A percentile compares a stretch with the other conserved stretches of the same genome.
These are phyloP conservation scores for Meiosimyza decipiens DNA, from an alignment of 2,888 invertebrate species.

Conservation along the genomic window DNA sequence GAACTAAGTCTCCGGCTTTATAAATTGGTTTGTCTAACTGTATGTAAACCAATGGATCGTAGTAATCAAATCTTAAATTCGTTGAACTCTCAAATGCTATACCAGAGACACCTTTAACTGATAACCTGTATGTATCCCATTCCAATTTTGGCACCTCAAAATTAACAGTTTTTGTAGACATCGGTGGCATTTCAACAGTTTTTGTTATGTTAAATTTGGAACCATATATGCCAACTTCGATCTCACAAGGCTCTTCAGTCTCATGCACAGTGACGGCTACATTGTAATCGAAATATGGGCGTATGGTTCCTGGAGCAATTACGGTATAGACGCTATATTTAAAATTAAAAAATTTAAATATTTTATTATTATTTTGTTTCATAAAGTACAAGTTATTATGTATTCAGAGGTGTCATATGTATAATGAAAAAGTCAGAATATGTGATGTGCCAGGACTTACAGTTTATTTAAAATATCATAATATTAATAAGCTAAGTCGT, in stretches of 20 bases:
- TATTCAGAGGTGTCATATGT: too few species aligned
- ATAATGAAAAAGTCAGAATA: too few species aligned
- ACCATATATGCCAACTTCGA: conserved; percentile 81
- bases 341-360: neutral
- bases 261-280: conserved; percentile 77
- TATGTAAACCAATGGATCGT: conserved; percentile 78
- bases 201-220: conserved; percentile 77
- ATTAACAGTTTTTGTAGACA: conserved; percentile 76
- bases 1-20: conserved; percentile 84
- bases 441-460: too few species aligned
- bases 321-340: conserved; percentile 73
- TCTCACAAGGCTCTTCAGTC: conserved; percentile 58
- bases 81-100: conserved; percentile 80
- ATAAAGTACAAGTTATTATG: too few species aligned
- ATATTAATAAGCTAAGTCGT: too few species aligned
- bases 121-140: conserved; percentile 56
- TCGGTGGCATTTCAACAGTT: conserved; percentile 77
- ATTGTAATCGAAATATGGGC: conserved; percentile 87
- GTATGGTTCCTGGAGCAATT: conserved; percentile 80
- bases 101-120: conserved; percentile 73
- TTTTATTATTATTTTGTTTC: too few species aligned
- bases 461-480: too few species aligned
- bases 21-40: conserved; percentile 94
- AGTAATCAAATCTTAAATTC: conserved; percentile 77
- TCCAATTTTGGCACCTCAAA: conserved; percentile 70